Conservation (phyloP, 2,113 vertebrate species). For the Erpornis zantholeuca region DNA sequence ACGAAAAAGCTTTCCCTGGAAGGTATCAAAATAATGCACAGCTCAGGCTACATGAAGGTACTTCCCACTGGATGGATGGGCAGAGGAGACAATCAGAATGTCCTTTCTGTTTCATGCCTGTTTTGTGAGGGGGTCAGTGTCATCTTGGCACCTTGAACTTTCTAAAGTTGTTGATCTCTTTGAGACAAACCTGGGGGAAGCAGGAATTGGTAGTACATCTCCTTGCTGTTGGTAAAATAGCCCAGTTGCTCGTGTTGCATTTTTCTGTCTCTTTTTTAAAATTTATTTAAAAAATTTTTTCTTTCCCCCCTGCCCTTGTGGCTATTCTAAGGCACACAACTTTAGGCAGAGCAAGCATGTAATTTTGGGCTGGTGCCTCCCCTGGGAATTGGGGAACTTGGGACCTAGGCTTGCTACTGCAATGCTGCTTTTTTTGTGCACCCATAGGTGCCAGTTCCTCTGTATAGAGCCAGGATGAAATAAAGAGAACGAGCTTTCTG, state of each 20-base stretch:
- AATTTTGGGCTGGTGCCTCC: background rate
- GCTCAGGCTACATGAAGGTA: accelerated
- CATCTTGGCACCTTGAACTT: background rate
- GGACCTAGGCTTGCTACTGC: background rate
- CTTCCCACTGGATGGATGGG: background rate
- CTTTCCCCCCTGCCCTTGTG: accelerated
- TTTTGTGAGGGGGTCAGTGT: background rate
- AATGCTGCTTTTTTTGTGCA: background rate
- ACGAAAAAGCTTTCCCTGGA: background rate
- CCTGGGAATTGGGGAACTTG: background rate
- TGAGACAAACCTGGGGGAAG: background rate
- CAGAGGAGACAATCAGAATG: background rate
- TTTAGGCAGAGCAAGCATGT: background rate
- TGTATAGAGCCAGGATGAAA: background rate
- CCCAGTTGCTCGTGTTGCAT: background rate
- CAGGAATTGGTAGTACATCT: background rate
- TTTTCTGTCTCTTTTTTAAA: background rate
- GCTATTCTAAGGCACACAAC: background rate
- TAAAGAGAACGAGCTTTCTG: background rate
- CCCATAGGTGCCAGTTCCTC: background rate
- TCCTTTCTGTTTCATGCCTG: background rate
- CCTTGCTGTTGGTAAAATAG: background rate
- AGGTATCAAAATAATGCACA: accelerated
- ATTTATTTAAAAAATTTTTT: background rate
- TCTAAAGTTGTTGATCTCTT: background rate